These are phyloP conservation scores for Oreochromis tanganicae DNA, from an alignment of 2,113 vertebrate genomes.

Conservation along the genomic window DNA sequence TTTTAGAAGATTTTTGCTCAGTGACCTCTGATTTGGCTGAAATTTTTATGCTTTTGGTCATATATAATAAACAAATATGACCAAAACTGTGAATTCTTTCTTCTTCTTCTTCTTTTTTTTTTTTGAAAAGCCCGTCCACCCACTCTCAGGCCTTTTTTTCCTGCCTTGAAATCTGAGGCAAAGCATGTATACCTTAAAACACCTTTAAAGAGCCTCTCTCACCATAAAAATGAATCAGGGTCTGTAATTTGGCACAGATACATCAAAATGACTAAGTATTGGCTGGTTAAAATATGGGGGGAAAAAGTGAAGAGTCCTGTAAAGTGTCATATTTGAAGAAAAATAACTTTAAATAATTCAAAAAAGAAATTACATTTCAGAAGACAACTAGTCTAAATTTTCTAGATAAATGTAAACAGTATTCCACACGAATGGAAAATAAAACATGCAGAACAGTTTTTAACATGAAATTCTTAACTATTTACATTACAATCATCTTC, in stretches of 20 bases:
- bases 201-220: background rate
- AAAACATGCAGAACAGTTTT: background rate
- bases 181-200: background rate
- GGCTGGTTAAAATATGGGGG: background rate
- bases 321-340: background rate
- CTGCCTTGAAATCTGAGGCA: background rate
- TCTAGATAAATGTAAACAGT: background rate
- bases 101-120: background rate
- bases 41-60: background rate
- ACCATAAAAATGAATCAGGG: background rate
- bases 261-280: background rate
- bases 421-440: background rate
- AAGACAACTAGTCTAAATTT: background rate
- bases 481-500: background rate
- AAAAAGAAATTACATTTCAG: background rate
- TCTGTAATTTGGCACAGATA: background rate
- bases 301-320: background rate
- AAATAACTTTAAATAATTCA: background rate
- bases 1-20: background rate
- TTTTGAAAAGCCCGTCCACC: accelerated
- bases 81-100: background rate
- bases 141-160: background rate
- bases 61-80: background rate
- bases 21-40: background rate
- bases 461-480: background rate